These are phyloP conservation scores for Enteromius argenteus DNA, from an alignment of 2,797 vertebrate species.

Conservation along the genomic window DNA sequence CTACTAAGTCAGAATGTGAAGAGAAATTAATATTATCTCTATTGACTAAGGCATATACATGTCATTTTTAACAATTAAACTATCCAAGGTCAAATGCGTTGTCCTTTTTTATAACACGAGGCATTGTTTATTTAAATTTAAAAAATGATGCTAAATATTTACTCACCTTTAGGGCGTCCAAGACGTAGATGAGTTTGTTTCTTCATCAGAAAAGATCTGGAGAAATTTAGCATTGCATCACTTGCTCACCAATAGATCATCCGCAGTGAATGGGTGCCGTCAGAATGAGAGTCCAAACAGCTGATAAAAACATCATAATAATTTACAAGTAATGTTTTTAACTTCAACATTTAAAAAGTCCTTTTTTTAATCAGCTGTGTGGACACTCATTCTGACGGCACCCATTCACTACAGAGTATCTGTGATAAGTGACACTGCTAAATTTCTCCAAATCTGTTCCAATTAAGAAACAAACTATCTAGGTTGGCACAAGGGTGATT, in stretches of 20 bases:
- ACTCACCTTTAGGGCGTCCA: background rate
- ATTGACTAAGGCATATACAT: conserved; percentile 79
- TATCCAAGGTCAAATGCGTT: conserved; percentile 60
- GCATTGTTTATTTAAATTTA: background rate
- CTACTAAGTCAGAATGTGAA: conserved; percentile 72
- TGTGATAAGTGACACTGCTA: background rate
- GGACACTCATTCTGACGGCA: background rate
- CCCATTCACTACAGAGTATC: background rate
- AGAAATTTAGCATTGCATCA: background rate
- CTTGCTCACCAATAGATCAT: background rate
- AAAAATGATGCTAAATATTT: background rate
- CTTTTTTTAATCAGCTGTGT: background rate
- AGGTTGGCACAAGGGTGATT: background rate
- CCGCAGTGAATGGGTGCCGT: background rate
- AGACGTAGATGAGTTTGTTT: background rate
- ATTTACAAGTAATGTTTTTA: background rate
- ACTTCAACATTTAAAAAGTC: background rate
- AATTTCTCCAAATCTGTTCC: background rate
- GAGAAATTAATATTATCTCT: conserved; percentile 63
- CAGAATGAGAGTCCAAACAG: background rate
- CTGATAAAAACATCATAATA: background rate
- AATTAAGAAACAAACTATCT: background rate
- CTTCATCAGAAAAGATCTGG: background rate
- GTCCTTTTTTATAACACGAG: conserved; percentile 5
- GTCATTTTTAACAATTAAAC: conserved; percentile 98